Evolutionary conservation across 2,888 invertebrate species (phyloP).

Genomic region (Drosophila subquinaria): DNA sequence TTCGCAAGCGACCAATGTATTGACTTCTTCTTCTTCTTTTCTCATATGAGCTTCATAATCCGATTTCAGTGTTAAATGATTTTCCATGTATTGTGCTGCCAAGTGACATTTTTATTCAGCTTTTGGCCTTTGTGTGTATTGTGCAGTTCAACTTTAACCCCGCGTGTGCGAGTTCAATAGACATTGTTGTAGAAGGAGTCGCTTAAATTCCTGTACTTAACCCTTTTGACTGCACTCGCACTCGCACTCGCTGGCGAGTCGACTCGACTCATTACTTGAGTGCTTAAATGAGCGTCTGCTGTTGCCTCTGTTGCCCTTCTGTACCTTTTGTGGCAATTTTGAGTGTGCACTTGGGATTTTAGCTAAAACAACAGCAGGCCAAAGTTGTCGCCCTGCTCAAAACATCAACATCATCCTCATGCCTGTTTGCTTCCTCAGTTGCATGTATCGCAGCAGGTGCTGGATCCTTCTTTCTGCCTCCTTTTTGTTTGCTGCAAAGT

Average conservation of each 20-base stretch:
- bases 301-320: slow-evolving; percentile 8
- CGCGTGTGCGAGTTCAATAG: slow-evolving; percentile 64
- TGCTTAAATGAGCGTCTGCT: slow-evolving; percentile 67
- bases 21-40: slow-evolving; percentile 30
- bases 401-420: slow-evolving; percentile 13
- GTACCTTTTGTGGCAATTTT: slow-evolving; percentile 76
- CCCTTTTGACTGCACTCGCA: slow-evolving; percentile 66
- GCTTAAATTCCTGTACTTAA: slow-evolving; percentile 68
- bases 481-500: slow-evolving; percentile 72
- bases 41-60: slow-evolving; percentile 74
- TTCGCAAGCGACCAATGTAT: slow-evolving; percentile 38
- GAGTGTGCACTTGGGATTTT: slow-evolving; percentile 75
- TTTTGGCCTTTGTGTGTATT: slow-evolving; percentile 4
- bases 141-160: slow-evolving; percentile 69
- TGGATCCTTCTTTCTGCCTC: slow-evolving; percentile 42
- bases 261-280: slow-evolving; percentile 77
- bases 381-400: slow-evolving; percentile 40
- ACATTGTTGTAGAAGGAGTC: slow-evolving; percentile 59
- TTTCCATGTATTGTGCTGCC: slow-evolving; percentile 54
- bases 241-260: slow-evolving; percentile 46
- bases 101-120: slow-evolving; percentile 37
- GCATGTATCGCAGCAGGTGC: slow-evolving; percentile 66
- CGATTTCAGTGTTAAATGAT: slow-evolving; percentile 78
- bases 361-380: slow-evolving; percentile 73
- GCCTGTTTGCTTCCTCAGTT: slow-evolving; percentile 28